phyloP scores from a whole-genome alignment of 2,797 vertebrate genomes.

The Gallinago solitaria region DNA sequence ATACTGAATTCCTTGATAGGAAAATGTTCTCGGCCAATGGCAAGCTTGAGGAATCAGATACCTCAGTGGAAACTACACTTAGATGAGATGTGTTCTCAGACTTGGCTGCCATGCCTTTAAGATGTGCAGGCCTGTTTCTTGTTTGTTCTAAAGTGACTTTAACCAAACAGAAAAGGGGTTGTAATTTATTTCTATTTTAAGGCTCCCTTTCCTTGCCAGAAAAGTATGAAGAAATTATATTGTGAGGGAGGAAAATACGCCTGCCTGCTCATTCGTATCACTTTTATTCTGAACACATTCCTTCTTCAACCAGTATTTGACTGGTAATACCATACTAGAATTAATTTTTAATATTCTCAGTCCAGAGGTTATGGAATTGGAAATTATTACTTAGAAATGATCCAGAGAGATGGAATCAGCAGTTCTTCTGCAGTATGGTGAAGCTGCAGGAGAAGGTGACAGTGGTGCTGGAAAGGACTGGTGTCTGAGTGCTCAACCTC shows the following conservation, averaged over 20 bases:
- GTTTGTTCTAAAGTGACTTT: constrained; percentile 15
- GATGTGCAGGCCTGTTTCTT: constrained; percentile 12
- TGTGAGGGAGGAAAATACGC: background rate
- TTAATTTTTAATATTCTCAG: background rate
- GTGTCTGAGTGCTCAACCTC: background rate
- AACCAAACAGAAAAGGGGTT: background rate
- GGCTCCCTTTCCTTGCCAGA: background rate
- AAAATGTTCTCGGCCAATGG: background rate
- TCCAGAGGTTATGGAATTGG: background rate
- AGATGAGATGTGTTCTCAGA: background rate
- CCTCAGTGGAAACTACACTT: background rate
- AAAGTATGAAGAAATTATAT: background rate
- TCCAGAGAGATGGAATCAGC: background rate
- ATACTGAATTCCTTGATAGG: background rate
- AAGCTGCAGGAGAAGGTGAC: background rate
- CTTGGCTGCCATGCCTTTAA: constrained; percentile 1
- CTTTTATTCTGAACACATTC: background rate
- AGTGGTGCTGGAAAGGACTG: background rate
- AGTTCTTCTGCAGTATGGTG: background rate
- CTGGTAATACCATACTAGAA: background rate
- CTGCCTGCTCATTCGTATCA: background rate
- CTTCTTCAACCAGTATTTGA: background rate
- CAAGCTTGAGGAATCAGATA: background rate
- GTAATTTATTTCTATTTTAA: constrained; percentile 36
- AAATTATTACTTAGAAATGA: background rate